phyloP scores from a whole-genome alignment of 2,797 vertebrate species.

The Sternotherus odoratus region DNA sequence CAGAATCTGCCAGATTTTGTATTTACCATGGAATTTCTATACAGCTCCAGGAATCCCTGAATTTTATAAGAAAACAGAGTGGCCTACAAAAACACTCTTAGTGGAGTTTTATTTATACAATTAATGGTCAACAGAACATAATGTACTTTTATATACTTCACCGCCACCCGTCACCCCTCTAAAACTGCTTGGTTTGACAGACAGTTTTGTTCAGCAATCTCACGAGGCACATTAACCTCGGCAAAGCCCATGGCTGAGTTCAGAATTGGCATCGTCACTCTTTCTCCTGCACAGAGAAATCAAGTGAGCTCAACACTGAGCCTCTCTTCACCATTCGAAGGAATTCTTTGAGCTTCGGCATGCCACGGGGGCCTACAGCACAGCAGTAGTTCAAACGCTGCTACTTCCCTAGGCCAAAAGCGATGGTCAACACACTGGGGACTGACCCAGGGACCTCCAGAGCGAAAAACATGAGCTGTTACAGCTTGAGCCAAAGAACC shows the following conservation, averaged over 20 bases:
- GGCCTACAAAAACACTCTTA: constrained; percentile 57
- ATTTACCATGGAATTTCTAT: constrained; percentile 69
- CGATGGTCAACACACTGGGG: neutral
- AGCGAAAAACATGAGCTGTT: neutral
- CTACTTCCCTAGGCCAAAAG: neutral
- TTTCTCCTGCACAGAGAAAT: constrained; percentile 56
- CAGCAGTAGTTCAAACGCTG: constrained; percentile 5
- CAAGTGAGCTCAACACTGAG: constrained; percentile 58
- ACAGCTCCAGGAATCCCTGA: constrained; percentile 53
- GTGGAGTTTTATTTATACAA: constrained; percentile 63
- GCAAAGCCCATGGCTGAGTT: constrained; percentile 60
- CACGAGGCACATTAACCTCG: constrained; percentile 64
- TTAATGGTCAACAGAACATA: constrained; percentile 66
- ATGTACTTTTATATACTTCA: constrained; percentile 33
- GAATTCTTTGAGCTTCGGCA: constrained; percentile 58
- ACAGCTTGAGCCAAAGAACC: neutral
- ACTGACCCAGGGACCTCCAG: neutral
- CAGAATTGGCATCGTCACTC: constrained; percentile 63
- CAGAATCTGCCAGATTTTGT: constrained; percentile 38
- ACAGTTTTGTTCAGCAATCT: constrained; percentile 50
- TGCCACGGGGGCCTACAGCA: neutral
- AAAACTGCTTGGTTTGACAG: constrained; percentile 44
- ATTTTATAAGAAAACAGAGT: constrained; percentile 73
- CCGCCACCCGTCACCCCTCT: neutral
- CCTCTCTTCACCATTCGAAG: constrained; percentile 63